Evolutionary conservation across 2,113 vertebrate genomes (phyloP), one percentile per base, ranked within the genome.

Genomic region (Rhombomys opimus): DNA sequence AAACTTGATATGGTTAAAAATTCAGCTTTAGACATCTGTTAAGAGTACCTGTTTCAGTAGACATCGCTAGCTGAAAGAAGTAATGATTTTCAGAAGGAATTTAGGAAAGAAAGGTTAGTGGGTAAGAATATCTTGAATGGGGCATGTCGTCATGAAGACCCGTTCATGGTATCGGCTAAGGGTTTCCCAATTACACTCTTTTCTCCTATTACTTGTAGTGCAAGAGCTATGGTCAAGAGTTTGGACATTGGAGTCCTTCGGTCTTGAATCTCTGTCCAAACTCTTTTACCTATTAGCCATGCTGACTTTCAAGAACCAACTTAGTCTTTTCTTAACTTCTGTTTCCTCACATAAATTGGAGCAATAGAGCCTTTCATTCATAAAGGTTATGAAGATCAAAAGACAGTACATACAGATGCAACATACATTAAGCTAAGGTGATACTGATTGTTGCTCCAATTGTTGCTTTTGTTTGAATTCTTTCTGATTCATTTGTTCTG

Each of bases 1-100:
- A 90, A 94, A 61, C 25, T 92, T 93, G 8, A 77, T 90, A 14
- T 80, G 38, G 68, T 93, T 96, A 86, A 96, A 80, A 96, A 93
- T 52, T 50, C 73, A 20, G 82, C 77, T 67, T 96, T 96, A 63
- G 91, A 89, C 50, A 68, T 85, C 18, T 92, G 2, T 86, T 94
- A 76, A 93, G 88, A 17, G 30, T 75, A 75, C 4, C 38, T 90
- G 57, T 76, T 95, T 93, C 76, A 88, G 27, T 85, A 91, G 70
- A 86, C 77, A 81, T 93, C 12, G 95, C 38, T 91, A 93, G n/a
- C 70, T 92, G 84, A 95, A 86, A 35, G 67, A 87, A 84, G 11
- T 80, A 91, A 87, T 75, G 30, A 91, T 94, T 95, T 92, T 87
- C 30, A 90, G 93, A 91, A 95, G 54, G 18, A 89, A 54, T 93